Conservation (phyloP, 2,113 vertebrate species). For the Neofelis nebulosa region DNA sequence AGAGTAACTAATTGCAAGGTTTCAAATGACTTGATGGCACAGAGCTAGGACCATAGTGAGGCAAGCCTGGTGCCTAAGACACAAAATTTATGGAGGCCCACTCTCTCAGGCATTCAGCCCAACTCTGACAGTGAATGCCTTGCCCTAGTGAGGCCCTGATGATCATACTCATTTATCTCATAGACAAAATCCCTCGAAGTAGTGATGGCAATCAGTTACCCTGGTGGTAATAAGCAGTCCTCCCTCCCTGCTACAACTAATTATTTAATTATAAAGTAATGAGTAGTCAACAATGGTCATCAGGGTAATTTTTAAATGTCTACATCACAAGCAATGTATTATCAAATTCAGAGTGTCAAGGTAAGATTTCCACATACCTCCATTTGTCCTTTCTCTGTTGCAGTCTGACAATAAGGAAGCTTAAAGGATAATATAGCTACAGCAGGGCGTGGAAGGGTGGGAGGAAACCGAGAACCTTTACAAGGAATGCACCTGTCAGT, state of each 20-base stretch:
- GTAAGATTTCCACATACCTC: slow-evolving; percentile 89
- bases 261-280: background rate
- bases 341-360: background rate
- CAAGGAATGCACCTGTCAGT: slow-evolving; percentile 95
- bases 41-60: background rate
- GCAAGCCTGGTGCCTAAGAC: background rate
- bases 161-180: background rate
- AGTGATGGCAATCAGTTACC: background rate
- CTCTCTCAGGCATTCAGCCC: background rate
- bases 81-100: background rate
- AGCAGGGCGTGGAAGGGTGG: slow-evolving; percentile 95
- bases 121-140: background rate
- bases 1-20: background rate
- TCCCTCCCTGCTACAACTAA: background rate
- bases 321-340: background rate
- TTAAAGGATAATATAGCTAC: slow-evolving; percentile 93
- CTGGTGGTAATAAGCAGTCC: background rate
- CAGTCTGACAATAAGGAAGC: slow-evolving; percentile 93
- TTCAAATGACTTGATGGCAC: background rate
- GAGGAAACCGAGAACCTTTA: slow-evolving; percentile 95
- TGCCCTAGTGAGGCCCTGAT: background rate
- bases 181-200: background rate
- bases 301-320: background rate
- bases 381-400: slow-evolving; percentile 98
- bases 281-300: background rate